Evolutionary conservation across 1,140 invertebrate genomes (phyloP), one percentile per base, ranked within the genome.

Genomic region (Lepidurus packardi): DNA sequence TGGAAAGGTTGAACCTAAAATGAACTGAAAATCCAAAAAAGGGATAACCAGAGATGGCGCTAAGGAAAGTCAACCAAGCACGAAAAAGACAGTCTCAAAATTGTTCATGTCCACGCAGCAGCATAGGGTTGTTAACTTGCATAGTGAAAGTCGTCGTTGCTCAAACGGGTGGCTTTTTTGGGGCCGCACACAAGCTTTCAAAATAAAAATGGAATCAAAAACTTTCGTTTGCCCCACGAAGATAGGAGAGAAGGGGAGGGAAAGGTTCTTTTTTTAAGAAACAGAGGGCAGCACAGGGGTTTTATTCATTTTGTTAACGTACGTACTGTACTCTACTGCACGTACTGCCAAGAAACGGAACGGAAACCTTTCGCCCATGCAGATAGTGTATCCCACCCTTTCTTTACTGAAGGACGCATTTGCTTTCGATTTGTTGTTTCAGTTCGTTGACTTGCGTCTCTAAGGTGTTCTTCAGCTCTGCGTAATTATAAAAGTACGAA

Each of bases 401-500:
- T 42, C 8, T 47, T 82, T 80, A 94, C 92, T 95, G 93, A 88
- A 94, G 90, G 84, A 91, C 92, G 88, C 93, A 96, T 88, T 94
- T 95, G 88, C 92, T 94, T 89, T 96, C 94, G 85, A 96, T 93
- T 88, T 95, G 93, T 83, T 93, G 91, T 88, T 95, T 96, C 85
- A 96, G 88, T 89, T 96, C 94, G 87, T 92, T 96, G 86, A 96
- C 93, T 90, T 95, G 93, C 84, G 93, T 93, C 88, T 96, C 94
- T 89, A 96, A 92, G 85, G 93, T 92, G 87, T 96, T 95, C 89
- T 95, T 96, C 88, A 96, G 86, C 89, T 95, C 94, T 96, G 91
- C 82, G 91, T 92, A 80, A 77, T 76, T 79, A 80, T 47, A 80
- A 74, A 78, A 11, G 47, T 47, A 77, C 41, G 78, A 53, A 78